Conservation (phyloP, 2,113 vertebrate genomes). For the Pampusana beccarii region DNA sequence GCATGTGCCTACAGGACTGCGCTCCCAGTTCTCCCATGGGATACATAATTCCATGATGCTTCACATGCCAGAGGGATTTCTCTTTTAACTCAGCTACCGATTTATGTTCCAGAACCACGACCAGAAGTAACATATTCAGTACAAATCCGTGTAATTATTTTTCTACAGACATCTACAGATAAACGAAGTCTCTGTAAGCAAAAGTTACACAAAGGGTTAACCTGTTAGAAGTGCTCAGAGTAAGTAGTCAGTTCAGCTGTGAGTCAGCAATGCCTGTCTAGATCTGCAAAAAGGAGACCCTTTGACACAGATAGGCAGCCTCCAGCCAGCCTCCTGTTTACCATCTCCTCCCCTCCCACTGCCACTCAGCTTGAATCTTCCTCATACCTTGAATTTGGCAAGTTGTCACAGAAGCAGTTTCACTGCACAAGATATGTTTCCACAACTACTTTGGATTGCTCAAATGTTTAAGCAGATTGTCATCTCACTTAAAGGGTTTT, state of each 20-base stretch:
- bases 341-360: not conserved
- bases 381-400: slow-evolving; percentile 15
- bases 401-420: slow-evolving; percentile 8
- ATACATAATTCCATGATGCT: slow-evolving; percentile 7
- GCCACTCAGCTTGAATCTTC: not conserved
- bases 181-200: not conserved
- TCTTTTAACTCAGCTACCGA: slow-evolving; percentile 6
- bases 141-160: not conserved
- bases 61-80: not conserved
- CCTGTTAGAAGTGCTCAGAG: not conserved
- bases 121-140: not conserved
- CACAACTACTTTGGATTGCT: not conserved
- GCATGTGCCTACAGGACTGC: not conserved
- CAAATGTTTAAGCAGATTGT: slow-evolving; percentile 20
- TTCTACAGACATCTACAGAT: not conserved
- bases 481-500: not conserved
- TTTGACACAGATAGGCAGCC: slow-evolving; percentile 45
- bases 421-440: not conserved
- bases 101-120: not conserved
- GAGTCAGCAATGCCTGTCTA: slow-evolving; percentile 63
- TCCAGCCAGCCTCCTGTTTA: slow-evolving; percentile 30
- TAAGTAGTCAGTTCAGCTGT: slow-evolving; percentile 14
- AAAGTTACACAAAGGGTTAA: slow-evolving; percentile 13
- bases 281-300: slow-evolving; percentile 41
- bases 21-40: not conserved